Base-by-base conservation (phyloP, 2,113 vertebrate species). In the Rhynchomys soricoides region DNA sequence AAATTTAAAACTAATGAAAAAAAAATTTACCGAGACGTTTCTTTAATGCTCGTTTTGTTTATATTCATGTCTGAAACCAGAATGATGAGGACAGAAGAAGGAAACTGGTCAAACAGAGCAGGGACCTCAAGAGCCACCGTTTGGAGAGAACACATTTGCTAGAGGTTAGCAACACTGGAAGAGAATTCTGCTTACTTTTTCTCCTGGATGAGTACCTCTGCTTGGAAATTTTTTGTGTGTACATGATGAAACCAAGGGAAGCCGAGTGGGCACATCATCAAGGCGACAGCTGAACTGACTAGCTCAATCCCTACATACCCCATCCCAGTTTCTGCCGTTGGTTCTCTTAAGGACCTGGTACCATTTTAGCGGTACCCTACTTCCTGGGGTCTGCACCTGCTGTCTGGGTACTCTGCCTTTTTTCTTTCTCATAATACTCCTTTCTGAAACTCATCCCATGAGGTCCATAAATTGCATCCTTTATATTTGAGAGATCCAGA, bases 1-100 rank as follows among this genome's bases (percentile, higher is more conserved):
- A 26, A 64, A 86, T 95, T 83, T 77, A 70, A 82, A 94, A 90
- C 1, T 31, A 87, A 79, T 74, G 26, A 45, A 74, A 70, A 94
- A 94, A 74, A 62, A 70, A 34, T 7, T 43, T 34, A 21, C 48
- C 57, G 86, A 89, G 89, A 11, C 45, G 64, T 90, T 71, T 86
- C 22, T 75, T 90, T 34, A 70, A 37, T 57, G n/a, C 34, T 82
- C 86, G 2, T 57, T 94, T 48, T 50, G 50, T 64, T 89, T 92
- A 79, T 29, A 78, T 21, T 21, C 86, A 66, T 4, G 48, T 26
- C 29, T 59, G 34, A 95, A 83, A 29, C 96, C 31, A 92, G 34
- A 82, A 26, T 57, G 79, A 82, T 0, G 52, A 59, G 21, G 13
- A 59, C 21, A 13, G 34, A 21, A 59, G 34, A 40, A 7, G n/a